Base-by-base conservation (phyloP, 2,888 invertebrate genomes). In the Rhynchonema sp. region DNA sequence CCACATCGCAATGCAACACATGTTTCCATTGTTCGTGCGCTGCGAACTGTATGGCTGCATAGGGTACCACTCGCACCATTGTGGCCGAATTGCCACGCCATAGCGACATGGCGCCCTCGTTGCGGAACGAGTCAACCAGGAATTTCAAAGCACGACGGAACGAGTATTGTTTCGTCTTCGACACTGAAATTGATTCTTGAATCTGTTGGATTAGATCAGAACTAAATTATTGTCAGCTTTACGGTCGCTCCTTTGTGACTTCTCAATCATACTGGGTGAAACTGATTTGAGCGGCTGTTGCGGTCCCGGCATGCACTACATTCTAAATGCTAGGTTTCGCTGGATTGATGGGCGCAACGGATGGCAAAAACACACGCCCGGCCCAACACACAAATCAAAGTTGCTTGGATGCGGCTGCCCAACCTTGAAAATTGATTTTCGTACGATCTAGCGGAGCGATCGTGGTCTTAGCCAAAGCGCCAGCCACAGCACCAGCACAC, bases 51-150 rank as follows among this genome's bases (percentile, higher is more conserved):
- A 96, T 85, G 54, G 96, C 89, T 27, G 96, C 91, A 76, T 96
- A 94, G 0, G 98, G 98, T 58, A 94, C 80, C 63, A 98, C 92
- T 61, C 96, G 80, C 23, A 87, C 90, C 89, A 98, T 89, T 0
- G 94, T 96, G 2, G 98, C 98, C 65, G 90, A 88, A 80, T 98
- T 99, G 2, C 98, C 98, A 59, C 96, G 80, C 92, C 92, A 98
- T 67, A 98, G 76, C 60, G 88, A 85, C 20, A 82, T 65, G 58
- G 86, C 76, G 1, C 98, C 96, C 70, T 91, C 86, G 23, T 79
- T 79, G 65, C 78, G 79, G 64, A 84, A 84, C 25, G 85, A 84
- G 27, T 75, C 66, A 30, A 68, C 65, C 17, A 80, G 68, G 66
- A 80, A 80, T 58, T 70, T 68, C 23, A 76, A 60, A 1, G 78